Conservation (phyloP, 2,888 invertebrate genomes). For the Leptarthrus brevirostris region DNA sequence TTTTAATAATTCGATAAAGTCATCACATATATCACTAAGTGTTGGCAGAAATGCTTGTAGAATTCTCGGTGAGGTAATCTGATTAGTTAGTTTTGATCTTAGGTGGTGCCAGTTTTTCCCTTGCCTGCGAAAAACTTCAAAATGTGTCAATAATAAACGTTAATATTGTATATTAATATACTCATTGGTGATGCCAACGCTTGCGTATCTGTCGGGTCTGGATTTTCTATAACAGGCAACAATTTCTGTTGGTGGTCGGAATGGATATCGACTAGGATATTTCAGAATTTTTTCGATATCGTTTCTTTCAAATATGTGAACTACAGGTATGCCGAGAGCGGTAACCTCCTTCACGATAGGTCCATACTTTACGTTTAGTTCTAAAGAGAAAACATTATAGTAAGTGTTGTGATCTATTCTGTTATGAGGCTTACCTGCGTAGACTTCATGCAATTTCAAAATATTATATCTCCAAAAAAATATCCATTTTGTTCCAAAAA, state of each 20-base stretch:
- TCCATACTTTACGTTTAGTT: constrained; percentile 80
- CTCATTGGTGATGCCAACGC: constrained; percentile 85
- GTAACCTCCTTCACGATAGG: constrained; percentile 82
- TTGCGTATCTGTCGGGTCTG: constrained; percentile 83
- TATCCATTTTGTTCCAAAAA: constrained; percentile 85
- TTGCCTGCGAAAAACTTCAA: constrained; percentile 69
- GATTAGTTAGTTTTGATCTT: constrained; percentile 78
- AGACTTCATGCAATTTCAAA: constrained; percentile 82
- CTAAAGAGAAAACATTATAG: constrained; percentile 64
- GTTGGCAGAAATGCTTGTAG: constrained; percentile 81
- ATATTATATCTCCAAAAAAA: constrained; percentile 78
- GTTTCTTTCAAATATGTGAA: constrained; percentile 76
- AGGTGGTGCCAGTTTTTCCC: constrained; percentile 83
- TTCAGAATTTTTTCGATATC: constrained; percentile 83
- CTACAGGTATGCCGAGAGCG: constrained; percentile 77
- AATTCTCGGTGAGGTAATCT: constrained; percentile 80
- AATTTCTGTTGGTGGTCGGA: constrained; percentile 85
- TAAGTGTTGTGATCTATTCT: background rate
- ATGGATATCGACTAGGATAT: constrained; percentile 78
- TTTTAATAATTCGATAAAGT: constrained; percentile 77
- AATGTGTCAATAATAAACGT: constrained; percentile 28
- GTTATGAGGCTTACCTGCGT: constrained; percentile 72
- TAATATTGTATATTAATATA: constrained; percentile 68
- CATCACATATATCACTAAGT: constrained; percentile 80
- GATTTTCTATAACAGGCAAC: constrained; percentile 79